These are phyloP conservation scores for Dolichomitus sp. DNA, from an alignment of 2,888 invertebrate species.

Conservation along the genomic window DNA sequence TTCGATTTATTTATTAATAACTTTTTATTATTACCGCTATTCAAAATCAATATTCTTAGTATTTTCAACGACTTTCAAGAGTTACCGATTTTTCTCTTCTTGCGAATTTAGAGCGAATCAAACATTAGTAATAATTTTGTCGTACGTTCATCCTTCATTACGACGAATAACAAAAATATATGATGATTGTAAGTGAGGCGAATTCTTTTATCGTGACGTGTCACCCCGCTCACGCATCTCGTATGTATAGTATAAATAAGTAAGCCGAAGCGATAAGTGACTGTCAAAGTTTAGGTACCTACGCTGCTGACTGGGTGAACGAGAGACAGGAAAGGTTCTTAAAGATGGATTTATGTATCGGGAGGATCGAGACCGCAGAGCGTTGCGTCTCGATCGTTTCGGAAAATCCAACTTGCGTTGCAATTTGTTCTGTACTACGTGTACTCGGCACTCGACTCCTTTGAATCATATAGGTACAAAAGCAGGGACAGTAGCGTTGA, in stretches of 20 bases:
- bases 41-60: no score
- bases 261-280: constrained; percentile 45
- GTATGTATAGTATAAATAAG: constrained; percentile 17
- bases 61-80: no score
- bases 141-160: no score
- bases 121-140: no score
- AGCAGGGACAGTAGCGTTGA: constrained; percentile 4
- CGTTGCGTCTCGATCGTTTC: constrained; percentile 54
- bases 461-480: constrained; percentile 37
- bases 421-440: constrained; percentile 43
- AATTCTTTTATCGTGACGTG: background rate
- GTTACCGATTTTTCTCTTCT: no score
- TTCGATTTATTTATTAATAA: no score
- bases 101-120: no score
- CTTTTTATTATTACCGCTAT: no score
- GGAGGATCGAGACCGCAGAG: constrained; percentile 57
- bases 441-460: constrained; percentile 43
- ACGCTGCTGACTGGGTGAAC: constrained; percentile 32
- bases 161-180: background rate
- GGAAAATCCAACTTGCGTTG: constrained; percentile 60
- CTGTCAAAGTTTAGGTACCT: constrained; percentile 51
- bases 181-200: background rate
- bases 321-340: constrained; percentile 61
- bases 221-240: background rate
- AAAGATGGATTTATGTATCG: constrained; percentile 84